A percentile compares a stretch with the other conserved stretches of the same genome.
phyloP scores from a whole-genome alignment of 2,888 invertebrate species.

The Drosophila tripunctata region DNA sequence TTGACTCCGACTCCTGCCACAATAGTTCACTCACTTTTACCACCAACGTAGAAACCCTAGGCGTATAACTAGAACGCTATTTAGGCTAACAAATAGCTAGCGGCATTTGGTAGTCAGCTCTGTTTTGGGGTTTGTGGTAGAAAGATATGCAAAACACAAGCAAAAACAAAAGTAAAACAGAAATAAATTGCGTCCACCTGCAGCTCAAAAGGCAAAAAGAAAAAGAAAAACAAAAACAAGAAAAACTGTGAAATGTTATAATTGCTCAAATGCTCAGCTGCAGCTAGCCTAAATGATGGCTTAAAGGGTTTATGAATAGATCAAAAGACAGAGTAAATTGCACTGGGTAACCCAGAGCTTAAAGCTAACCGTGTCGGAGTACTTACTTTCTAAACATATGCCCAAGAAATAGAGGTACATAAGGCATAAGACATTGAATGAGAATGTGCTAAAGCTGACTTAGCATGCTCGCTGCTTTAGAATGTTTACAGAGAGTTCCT shows the following conservation, averaged over 20 bases:
- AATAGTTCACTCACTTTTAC: constrained; percentile 11
- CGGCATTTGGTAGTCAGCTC: constrained; percentile 16
- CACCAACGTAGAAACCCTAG: constrained; percentile 13
- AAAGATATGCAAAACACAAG: constrained; percentile 6
- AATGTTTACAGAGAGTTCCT: neutral
- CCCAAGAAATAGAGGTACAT: neutral
- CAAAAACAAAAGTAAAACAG: neutral
- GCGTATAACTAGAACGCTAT: constrained; percentile 6
- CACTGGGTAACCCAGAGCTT: constrained; percentile 61
- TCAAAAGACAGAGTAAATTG: constrained; percentile 21
- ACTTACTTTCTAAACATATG: constrained; percentile 35
- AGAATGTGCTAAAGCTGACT: neutral
- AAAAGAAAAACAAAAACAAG: too few relatives aligned
- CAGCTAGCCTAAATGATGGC: constrained; percentile 30
- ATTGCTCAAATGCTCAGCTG: constrained; percentile 44
- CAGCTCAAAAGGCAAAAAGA: constrained; percentile 22
- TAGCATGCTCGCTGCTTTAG: neutral
- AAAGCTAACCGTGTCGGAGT: constrained; percentile 20
- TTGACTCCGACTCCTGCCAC: neutral
- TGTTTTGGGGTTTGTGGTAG: neutral
- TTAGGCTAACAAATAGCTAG: constrained; percentile 32
- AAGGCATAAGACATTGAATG: neutral
- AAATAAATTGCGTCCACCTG: constrained; percentile 51
- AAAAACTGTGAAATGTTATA: constrained; percentile 33
- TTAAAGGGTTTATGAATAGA: constrained; percentile 47